phyloP scores from a whole-genome alignment of 2,888 invertebrate species.

The Malacosoma neustria region DNA sequence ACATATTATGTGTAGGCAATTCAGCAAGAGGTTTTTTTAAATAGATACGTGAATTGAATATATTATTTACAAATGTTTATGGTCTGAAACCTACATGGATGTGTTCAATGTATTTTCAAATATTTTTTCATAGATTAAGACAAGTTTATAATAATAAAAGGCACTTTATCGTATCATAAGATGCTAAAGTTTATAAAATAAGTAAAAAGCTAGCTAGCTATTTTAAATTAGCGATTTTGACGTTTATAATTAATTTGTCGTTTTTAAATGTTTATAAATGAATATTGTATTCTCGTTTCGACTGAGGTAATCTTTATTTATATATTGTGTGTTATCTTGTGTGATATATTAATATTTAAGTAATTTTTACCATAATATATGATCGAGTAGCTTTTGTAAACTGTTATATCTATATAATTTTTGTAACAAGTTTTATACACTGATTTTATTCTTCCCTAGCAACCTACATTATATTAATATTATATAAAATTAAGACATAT shows the following conservation, averaged over 20 bases:
- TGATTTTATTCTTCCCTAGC: constrained; percentile 73
- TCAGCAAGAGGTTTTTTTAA: not conserved
- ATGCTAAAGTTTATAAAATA: too few relatives aligned
- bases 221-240: not conserved
- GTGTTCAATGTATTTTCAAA: constrained; percentile 9
- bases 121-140: constrained; percentile 5
- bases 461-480: constrained; percentile 32
- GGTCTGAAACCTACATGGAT: constrained; percentile 14
- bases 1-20: constrained; percentile 11
- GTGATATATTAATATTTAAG: constrained; percentile 57
- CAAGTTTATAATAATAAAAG: not conserved
- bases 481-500: too few relatives aligned
- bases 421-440: constrained; percentile 73
- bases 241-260: constrained; percentile 1
- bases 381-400: constrained; percentile 71
- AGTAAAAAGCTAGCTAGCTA: too few relatives aligned
- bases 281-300: constrained; percentile 40
- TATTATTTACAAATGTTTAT: not conserved
- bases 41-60: not conserved
- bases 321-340: constrained; percentile 47
- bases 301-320: constrained; percentile 44
- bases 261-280: constrained; percentile 17
- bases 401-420: constrained; percentile 69
- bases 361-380: constrained; percentile 49
- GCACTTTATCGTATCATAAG: too few relatives aligned